A percentile compares a stretch with the other conserved stretches of the same genome.
phyloP scores from a whole-genome alignment of 2,113 vertebrate genomes.

The Bombycilla garrulus region DNA sequence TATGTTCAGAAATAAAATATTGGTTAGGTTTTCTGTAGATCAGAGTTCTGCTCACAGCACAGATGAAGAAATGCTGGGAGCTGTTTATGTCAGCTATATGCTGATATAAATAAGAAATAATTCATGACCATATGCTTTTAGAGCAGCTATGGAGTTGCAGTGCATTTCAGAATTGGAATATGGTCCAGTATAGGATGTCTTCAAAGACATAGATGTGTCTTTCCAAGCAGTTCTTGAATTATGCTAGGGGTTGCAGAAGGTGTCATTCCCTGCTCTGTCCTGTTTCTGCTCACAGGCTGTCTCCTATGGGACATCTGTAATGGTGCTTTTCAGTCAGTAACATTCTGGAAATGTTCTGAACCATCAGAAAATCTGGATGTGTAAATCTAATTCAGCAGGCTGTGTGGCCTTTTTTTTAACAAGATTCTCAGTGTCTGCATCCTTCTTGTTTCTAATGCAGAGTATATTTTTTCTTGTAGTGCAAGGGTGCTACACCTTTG shows the following conservation, averaged over 20 bases:
- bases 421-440: background rate
- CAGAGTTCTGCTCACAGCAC: background rate
- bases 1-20: background rate
- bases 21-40: background rate
- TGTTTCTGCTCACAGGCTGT: background rate
- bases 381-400: background rate
- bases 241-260: background rate
- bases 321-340: background rate
- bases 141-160: background rate
- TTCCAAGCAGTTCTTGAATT: background rate
- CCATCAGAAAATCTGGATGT: background rate
- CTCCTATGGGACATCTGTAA: background rate
- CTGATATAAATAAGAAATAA: background rate
- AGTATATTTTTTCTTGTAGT: conserved; percentile 55
- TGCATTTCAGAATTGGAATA: background rate
- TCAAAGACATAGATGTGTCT: background rate
- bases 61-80: background rate
- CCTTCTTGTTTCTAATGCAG: background rate
- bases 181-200: background rate
- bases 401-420: background rate
- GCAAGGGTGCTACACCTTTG: conserved; percentile 74
- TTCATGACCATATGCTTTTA: background rate
- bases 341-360: background rate
- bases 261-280: background rate
- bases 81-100: background rate